These are phyloP conservation scores for Harpegnathos saltator DNA, from an alignment of 1,140 invertebrate genomes.

Conservation along the genomic window DNA sequence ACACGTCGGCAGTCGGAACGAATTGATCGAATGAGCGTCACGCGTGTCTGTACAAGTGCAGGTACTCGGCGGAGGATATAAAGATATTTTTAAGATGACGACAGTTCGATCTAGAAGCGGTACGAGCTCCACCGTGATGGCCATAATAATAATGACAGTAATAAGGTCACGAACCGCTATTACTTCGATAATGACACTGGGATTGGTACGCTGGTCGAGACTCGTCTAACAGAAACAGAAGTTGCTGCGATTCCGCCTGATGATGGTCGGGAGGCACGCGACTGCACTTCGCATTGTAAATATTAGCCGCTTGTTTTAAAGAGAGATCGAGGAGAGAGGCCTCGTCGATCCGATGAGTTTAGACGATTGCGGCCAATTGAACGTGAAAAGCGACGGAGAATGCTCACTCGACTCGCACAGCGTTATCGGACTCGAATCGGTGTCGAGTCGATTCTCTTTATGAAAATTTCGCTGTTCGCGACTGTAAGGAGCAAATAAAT, in stretches of 20 bases:
- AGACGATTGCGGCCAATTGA: constrained; percentile 43
- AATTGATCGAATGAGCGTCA: neutral
- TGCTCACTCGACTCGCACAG: neutral
- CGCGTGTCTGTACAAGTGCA: neutral
- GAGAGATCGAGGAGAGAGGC: constrained; percentile 63
- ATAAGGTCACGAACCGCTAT: constrained; percentile 80
- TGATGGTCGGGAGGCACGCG: constrained; percentile 78
- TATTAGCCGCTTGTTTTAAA: constrained; percentile 70
- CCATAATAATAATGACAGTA: constrained; percentile 79
- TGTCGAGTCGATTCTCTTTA: constrained; percentile 2
- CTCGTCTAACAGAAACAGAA: constrained; percentile 81
- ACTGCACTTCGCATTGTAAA: constrained; percentile 77
- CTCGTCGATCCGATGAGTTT: constrained; percentile 61
- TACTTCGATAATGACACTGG: constrained; percentile 78
- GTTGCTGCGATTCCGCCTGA: constrained; percentile 81
- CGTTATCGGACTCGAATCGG: neutral
- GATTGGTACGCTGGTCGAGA: constrained; percentile 74
- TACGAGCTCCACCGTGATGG: constrained; percentile 56
- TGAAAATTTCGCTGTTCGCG: neutral
- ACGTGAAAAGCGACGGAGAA: constrained; percentile 6
- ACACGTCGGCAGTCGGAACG: neutral
- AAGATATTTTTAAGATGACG: constrained; percentile 61
- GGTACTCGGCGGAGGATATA: neutral
- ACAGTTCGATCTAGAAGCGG: constrained; percentile 54
- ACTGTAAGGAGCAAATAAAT: constrained; percentile 10